phyloP scores from a whole-genome alignment of 2,113 vertebrate genomes.

The Proterorhinus semilunaris region DNA sequence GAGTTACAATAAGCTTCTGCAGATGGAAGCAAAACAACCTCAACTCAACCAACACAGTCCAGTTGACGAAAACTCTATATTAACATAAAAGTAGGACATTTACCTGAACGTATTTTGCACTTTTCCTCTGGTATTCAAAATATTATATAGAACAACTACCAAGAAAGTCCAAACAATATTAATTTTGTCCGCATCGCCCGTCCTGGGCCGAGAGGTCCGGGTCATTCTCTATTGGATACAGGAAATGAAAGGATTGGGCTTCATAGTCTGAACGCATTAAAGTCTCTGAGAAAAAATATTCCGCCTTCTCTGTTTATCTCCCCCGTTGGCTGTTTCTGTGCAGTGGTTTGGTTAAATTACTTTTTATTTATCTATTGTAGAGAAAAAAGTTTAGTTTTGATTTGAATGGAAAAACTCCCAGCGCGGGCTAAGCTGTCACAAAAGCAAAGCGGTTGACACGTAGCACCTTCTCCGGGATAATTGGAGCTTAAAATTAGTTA shows the following conservation, averaged over 20 bases:
- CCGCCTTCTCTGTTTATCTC: slow-evolving; percentile 5
- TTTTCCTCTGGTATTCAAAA: too few species aligned
- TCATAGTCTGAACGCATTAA: slow-evolving; percentile 55
- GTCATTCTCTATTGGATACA: slow-evolving; percentile 43
- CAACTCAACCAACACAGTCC: too few species aligned
- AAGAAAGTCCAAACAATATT: too few species aligned
- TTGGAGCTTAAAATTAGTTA: slow-evolving; percentile 18
- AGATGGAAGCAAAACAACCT: too few species aligned
- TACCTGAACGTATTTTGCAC: too few species aligned
- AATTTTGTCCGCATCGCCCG: slow-evolving; percentile 41
- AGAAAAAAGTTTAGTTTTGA: slow-evolving; percentile 28
- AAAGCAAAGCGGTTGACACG: slow-evolving; percentile 5
- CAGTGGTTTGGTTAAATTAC: slow-evolving; percentile 50
- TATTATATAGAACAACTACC: too few species aligned
- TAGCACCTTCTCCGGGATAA: slow-evolving; percentile 28
- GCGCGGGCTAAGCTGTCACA: slow-evolving; percentile 22
- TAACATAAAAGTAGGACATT: too few species aligned
- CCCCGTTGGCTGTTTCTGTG: slow-evolving; percentile 28
- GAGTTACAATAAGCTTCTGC: too few species aligned
- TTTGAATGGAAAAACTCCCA: slow-evolving; percentile 44
- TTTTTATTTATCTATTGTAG: slow-evolving; percentile 29
- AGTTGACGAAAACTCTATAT: too few species aligned
- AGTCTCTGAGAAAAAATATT: slow-evolving; percentile 36
- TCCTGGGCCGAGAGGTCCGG: slow-evolving; percentile 20
- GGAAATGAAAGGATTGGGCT: slow-evolving; percentile 66